Conservation (phyloP, 2,888 invertebrate genomes). For the Auanema freiburgensis region DNA sequence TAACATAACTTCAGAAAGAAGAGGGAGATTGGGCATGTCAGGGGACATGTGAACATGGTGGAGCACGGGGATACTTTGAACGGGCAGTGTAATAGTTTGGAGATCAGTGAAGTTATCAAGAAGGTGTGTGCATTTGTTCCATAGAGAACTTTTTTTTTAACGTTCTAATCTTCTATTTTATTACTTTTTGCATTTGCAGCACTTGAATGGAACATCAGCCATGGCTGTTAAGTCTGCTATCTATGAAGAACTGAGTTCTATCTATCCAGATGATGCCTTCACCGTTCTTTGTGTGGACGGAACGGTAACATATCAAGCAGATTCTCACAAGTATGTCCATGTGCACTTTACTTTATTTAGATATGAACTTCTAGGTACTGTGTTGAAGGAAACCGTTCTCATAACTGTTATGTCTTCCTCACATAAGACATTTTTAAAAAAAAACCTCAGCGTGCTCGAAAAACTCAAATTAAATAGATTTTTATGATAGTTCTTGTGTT, state of each 20-base stretch:
- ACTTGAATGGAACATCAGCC: conserved; percentile 10
- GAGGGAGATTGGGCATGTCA: conserved; percentile 20
- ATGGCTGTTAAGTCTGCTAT: conserved; percentile 24
- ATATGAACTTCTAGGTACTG: conserved; percentile 10
- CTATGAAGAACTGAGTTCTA: conserved; percentile 32
- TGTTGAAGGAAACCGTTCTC: conserved; percentile 17
- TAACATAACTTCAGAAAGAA: conserved; percentile 10
- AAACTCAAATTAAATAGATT: too few relatives aligned
- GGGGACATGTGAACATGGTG: conserved; percentile 8
- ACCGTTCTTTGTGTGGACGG: conserved; percentile 36
- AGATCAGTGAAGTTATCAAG: conserved; percentile 19
- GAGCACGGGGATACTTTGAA: conserved; percentile 6
- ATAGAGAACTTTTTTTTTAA: neutral
- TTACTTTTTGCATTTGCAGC: neutral
- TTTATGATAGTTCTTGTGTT: too few relatives aligned
- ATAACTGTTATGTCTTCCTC: conserved; percentile 21
- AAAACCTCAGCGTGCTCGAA: too few relatives aligned
- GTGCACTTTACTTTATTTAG: neutral
- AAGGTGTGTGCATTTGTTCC: conserved; percentile 1
- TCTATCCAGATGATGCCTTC: conserved; percentile 33
- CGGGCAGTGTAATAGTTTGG: conserved; percentile 19
- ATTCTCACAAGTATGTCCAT: conserved; percentile 23
- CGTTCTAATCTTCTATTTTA: neutral
- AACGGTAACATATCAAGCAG: conserved; percentile 35
- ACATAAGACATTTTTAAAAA: conserved; percentile 8